Evolutionary conservation across 2,797 vertebrate species (phyloP), one percentile per base, ranked within the genome.

Genomic region (Arnoldichthys spilopterus): DNA sequence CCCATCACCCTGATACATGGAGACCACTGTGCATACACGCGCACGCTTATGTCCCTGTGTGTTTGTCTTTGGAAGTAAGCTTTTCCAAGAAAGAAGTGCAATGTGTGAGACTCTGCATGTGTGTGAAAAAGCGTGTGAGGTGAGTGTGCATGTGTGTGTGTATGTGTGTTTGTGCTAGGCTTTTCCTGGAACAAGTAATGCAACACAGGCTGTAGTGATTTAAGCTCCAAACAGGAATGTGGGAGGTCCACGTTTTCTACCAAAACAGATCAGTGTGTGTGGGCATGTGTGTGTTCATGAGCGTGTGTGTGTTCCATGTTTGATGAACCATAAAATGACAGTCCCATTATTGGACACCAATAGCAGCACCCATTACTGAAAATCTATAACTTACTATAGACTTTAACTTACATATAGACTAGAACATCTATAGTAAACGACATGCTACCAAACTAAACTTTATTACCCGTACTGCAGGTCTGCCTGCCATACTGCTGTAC

Each of bases 201-300:
- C 90, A 91, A 88, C 91, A 92, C 93, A 94, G 91, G 92, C 91
- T 91, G 92, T 90, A 92, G 92, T 92, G 91, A 94, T 94, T 93
- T 93, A 92, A 92, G 88, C 92, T 90, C 91, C 87, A 86, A 91
- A 93, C 90, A 90, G 92, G 92, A 94, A 93, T 93, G 92, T 93
- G 92, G 93, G 91, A 92, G 93, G 92, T 92, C 93, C 89, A 90
- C 87, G 87, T 91, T 91, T 91, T 91, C 90, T 89, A 91, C 92
- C 93, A 92, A 94, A 94, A 93, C 85, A 89, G 87, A 89, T 89
- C 86, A 87, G 85, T 72, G 84, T 87, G 82, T 78, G 85, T 59
- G 71, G 18, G 58, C 66, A 74, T 68, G 82, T 32, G 26, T 58
- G 45, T 73, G 20, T 4, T 40, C 7, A 13, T n/a, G 6, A 45